These are phyloP conservation scores for Galbula dea DNA, from an alignment of 2,113 vertebrate species.

Conservation along the genomic window DNA sequence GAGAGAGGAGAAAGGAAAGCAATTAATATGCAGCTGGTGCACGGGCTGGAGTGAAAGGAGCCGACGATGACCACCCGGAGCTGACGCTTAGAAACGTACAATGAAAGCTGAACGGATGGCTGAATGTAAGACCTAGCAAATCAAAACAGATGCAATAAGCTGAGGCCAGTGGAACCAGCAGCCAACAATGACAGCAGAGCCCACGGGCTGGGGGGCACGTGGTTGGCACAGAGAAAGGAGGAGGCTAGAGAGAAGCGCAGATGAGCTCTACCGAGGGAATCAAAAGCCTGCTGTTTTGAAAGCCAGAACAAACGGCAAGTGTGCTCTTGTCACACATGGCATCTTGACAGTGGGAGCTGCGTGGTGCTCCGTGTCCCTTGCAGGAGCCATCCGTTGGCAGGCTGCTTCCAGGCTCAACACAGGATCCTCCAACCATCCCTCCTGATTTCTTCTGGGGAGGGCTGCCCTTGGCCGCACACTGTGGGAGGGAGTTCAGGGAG, in stretches of 20 bases:
- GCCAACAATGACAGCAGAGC: slow-evolving; percentile 51
- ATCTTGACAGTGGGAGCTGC: not conserved
- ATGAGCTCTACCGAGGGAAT: slow-evolving; percentile 40
- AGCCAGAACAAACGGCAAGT: not conserved
- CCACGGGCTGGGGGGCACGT: not conserved
- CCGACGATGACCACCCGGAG: not conserved
- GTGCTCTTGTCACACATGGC: not conserved
- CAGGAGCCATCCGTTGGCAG: not conserved
- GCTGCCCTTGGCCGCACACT: accelerated
- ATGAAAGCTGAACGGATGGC: slow-evolving; percentile 19
- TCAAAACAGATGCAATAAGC: slow-evolving; percentile 28
- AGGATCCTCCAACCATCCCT: not conserved
- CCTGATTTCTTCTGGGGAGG: not conserved
- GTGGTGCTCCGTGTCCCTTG: accelerated
- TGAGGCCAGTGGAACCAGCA: slow-evolving; percentile 44
- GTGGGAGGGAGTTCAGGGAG: not conserved
- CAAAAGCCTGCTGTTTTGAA: not conserved
- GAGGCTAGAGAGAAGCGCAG: slow-evolving; percentile 19
- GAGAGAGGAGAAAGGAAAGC: not conserved
- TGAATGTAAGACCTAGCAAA: slow-evolving; percentile 36
- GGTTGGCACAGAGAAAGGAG: slow-evolving; percentile 43
- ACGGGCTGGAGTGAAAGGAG: not conserved
- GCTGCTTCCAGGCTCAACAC: not conserved
- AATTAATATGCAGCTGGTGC: slow-evolving; percentile 49
- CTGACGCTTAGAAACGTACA: slow-evolving; percentile 10